Evolutionary conservation across 1,140 invertebrate genomes (phyloP).

Genomic region (Thereuonema tuberculata): DNA sequence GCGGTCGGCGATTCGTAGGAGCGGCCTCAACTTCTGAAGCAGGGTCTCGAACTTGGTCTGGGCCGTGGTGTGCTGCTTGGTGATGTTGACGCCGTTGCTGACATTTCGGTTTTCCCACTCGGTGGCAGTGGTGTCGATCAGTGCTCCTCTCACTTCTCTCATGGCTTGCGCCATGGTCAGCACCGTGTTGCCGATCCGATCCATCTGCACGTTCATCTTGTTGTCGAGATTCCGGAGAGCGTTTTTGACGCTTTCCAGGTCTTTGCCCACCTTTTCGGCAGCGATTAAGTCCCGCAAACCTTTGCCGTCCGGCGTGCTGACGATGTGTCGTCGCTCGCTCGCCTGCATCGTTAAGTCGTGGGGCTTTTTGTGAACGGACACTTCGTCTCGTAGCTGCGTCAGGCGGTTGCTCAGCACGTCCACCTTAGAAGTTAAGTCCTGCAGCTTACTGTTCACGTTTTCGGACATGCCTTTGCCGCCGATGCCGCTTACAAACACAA

Average conservation of each 20-base stretch:
- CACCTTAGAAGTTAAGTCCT: background rate
- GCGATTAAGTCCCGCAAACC: background rate
- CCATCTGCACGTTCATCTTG: background rate
- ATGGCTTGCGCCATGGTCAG: background rate
- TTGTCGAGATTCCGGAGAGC: background rate
- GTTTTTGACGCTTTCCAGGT: background rate
- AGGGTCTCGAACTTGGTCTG: slow-evolving; percentile 57
- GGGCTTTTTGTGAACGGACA: background rate
- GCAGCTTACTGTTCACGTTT: background rate
- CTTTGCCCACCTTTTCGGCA: background rate
- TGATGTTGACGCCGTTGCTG: background rate
- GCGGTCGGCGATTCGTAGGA: slow-evolving; percentile 66
- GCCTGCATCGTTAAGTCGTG: background rate
- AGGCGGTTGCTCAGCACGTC: background rate
- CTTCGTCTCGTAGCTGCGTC: slow-evolving; percentile 1
- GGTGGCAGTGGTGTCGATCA: background rate
- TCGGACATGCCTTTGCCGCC: background rate
- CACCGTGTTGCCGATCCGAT: background rate
- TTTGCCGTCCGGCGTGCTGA: slow-evolving; percentile 5
- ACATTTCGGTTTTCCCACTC: background rate
- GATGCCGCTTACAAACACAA: background rate
- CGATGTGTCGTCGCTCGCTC: slow-evolving; percentile 7
- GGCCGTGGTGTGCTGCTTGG: background rate
- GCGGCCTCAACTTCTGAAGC: slow-evolving; percentile 60
- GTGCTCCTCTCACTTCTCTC: background rate